Evolutionary conservation across 2,888 invertebrate genomes (phyloP).

Genomic region (Branchellion lobata): DNA sequence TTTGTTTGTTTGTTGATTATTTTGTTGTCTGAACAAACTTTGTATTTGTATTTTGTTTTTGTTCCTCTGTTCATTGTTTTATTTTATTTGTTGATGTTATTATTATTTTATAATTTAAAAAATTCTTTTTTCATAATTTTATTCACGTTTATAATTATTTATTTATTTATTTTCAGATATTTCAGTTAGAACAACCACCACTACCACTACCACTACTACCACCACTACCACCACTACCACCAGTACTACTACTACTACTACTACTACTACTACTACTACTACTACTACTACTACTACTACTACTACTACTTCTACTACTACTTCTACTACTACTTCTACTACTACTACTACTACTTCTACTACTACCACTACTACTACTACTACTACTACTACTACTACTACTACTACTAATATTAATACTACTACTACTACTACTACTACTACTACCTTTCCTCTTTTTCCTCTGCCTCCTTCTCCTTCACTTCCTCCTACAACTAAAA

Average conservation of each 20-base stretch:
- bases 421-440: constrained; percentile 17
- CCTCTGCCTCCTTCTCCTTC: background rate
- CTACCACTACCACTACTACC: constrained; percentile 49
- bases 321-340: constrained; percentile 51
- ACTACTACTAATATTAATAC: constrained; percentile 15
- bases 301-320: constrained; percentile 51
- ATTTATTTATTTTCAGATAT: background rate
- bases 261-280: constrained; percentile 51
- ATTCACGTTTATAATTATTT: background rate
- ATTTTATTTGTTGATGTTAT: background rate
- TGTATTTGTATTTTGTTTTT: no score
- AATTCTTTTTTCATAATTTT: background rate
- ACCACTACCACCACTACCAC: constrained; percentile 51
- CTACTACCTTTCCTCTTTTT: constrained; percentile 2
- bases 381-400: constrained; percentile 25
- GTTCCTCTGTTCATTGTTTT: background rate
- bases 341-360: constrained; percentile 28
- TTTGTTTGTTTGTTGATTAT: no score
- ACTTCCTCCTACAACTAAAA: background rate
- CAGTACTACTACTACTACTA: constrained; percentile 46
- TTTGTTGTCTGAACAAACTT: no score
- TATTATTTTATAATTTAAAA: background rate
- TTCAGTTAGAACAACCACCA: background rate
- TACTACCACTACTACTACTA: constrained; percentile 8
- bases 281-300: constrained; percentile 52